Percentiles rank a stretch among this genome's conserved stretches.
Conservation (phyloP, 2,888 invertebrate genomes). For the Cryptocephalus moraei region DNA sequence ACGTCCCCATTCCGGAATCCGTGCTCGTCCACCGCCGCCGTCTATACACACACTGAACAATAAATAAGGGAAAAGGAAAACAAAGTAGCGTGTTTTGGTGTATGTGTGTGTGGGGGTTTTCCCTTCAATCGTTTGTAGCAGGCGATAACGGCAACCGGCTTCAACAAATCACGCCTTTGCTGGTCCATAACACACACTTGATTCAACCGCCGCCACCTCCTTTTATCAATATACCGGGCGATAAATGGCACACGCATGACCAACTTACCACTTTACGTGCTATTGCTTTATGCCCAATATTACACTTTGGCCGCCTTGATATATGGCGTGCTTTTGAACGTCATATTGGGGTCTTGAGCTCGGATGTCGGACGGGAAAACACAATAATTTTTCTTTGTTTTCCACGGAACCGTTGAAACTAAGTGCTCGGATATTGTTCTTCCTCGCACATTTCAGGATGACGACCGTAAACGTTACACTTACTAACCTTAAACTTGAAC, state of each 20-base stretch:
- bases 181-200: constrained; percentile 23
- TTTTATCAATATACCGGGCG: constrained; percentile 24
- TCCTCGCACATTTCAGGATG: too few species aligned
- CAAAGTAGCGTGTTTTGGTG: background rate
- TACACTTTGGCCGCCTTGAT: constrained; percentile 6
- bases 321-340: background rate
- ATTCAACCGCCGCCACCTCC: constrained; percentile 10
- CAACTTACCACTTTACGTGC: constrained; percentile 26
- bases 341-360: too few species aligned
- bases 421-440: too few species aligned
- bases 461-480: too few species aligned
- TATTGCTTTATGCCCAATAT: constrained; percentile 15
- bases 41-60: background rate
- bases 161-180: constrained; percentile 20
- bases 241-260: constrained; percentile 29
- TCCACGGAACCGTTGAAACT: too few species aligned
- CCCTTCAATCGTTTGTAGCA: constrained; percentile 25
- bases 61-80: background rate
- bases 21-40: background rate
- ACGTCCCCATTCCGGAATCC: background rate
- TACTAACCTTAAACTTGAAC: too few species aligned
- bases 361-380: too few species aligned
- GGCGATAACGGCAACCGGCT: constrained; percentile 19
- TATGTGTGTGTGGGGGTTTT: background rate
- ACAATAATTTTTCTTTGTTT: too few species aligned